Evolutionary conservation across 2,797 vertebrate species (phyloP).

Genomic region (Xenopus petersii): DNA sequence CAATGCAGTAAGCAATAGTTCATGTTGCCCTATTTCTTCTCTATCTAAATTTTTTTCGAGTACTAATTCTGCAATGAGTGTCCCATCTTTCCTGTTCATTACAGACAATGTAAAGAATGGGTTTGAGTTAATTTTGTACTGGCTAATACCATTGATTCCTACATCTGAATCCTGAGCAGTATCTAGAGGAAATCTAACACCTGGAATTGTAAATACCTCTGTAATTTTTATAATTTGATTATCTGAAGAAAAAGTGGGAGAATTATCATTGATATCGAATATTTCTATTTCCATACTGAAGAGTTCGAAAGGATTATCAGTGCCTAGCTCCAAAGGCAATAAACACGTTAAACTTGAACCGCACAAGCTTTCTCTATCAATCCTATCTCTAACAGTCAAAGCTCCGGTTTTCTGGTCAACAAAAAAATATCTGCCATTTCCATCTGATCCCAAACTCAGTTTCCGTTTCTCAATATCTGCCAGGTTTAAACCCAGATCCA

Average conservation of each 20-base stretch:
- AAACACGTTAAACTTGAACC: constrained; percentile 74
- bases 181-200: constrained; percentile 82
- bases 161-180: constrained; percentile 91
- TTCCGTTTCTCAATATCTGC: constrained; percentile 73
- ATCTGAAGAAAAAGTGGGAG: constrained; percentile 75
- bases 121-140: constrained; percentile 78
- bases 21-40: constrained; percentile 78
- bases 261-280: constrained; percentile 89
- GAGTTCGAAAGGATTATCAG: constrained; percentile 80
- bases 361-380: constrained; percentile 86
- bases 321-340: constrained; percentile 78
- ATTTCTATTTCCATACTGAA: constrained; percentile 82
- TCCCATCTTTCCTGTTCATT: constrained; percentile 81
- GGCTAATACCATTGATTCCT: constrained; percentile 83
- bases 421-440: constrained; percentile 78
- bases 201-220: constrained; percentile 77
- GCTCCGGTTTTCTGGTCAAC: constrained; percentile 76
- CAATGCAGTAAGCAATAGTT: constrained; percentile 81
- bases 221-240: constrained; percentile 82
- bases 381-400: constrained; percentile 81
- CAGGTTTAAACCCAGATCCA: constrained; percentile 78
- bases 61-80: constrained; percentile 85
- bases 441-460: constrained; percentile 76
- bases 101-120: constrained; percentile 81
- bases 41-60: constrained; percentile 83